Evolutionary conservation across 1,140 invertebrate genomes (phyloP).

Genomic region (Diorhabda sublineata): DNA sequence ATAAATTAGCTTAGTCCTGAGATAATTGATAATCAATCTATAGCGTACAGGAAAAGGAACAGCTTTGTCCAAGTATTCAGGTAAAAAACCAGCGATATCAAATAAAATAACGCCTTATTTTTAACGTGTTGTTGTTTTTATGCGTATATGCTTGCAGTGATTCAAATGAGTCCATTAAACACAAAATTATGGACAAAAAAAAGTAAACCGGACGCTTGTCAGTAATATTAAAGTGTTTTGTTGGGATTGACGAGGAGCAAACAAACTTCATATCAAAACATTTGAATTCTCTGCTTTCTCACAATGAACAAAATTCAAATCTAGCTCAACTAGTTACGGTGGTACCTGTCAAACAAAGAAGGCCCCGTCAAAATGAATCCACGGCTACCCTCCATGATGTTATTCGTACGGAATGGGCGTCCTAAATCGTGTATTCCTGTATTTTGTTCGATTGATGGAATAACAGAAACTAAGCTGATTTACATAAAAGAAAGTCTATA

Average conservation of each 20-base stretch:
- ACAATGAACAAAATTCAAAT: not conserved
- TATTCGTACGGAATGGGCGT: not conserved
- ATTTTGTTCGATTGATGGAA: conserved; percentile 9
- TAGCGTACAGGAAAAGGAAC: not conserved
- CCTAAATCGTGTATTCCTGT: not conserved
- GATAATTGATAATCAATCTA: not conserved
- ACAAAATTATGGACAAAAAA: not conserved
- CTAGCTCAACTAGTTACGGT: not conserved
- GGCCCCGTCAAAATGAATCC: not conserved
- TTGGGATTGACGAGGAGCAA: not conserved
- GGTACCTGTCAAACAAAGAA: not conserved
- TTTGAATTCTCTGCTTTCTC: not conserved
- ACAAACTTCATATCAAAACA: too few relatives aligned
- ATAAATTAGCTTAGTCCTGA: too few relatives aligned
- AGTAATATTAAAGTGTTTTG: not conserved
- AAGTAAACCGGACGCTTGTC: not conserved
- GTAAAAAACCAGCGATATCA: not conserved
- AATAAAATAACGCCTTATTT: not conserved
- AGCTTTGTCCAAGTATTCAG: not conserved
- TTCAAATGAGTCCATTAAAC: not conserved
- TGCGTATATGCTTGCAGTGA: not conserved
- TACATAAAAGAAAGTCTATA: conserved; percentile 15
- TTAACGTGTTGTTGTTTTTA: not conserved
- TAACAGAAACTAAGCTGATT: conserved; percentile 18
- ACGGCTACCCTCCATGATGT: not conserved